phyloP scores from a whole-genome alignment of 1,140 invertebrate species.

The Pogonomyrmex barbatus region DNA sequence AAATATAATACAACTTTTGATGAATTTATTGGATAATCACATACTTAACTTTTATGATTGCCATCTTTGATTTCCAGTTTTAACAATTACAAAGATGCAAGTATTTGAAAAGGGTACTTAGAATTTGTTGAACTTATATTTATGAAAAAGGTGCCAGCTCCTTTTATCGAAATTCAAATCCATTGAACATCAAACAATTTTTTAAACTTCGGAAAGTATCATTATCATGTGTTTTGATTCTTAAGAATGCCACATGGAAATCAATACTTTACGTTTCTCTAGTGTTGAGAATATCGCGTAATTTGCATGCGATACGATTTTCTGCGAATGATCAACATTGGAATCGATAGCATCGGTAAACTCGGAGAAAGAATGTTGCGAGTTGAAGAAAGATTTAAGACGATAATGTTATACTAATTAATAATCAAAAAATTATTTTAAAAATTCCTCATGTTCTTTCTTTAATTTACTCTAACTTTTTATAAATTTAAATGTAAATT shows the following conservation, averaged over 20 bases:
- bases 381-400: conserved; percentile 1
- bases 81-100: background rate
- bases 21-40: background rate
- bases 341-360: conserved; percentile 38
- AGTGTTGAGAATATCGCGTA: background rate
- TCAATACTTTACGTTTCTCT: conserved; percentile 25
- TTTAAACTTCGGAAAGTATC: conserved; percentile 47
- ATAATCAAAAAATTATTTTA: conserved; percentile 1
- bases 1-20: background rate
- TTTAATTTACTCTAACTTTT: background rate
- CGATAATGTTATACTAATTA: background rate
- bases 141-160: background rate
- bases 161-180: conserved; percentile 7
- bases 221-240: conserved; percentile 11
- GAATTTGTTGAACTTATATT: background rate
- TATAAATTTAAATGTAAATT: background rate
- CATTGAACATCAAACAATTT: background rate
- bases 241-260: conserved; percentile 19
- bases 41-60: background rate
- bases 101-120: background rate
- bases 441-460: background rate
- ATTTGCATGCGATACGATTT: conserved; percentile 28
- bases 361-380: conserved; percentile 12
- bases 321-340: background rate
- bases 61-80: background rate